Evolutionary conservation across 2,888 invertebrate genomes (phyloP).

Genomic region (Rhagophthalmus giganteus): DNA sequence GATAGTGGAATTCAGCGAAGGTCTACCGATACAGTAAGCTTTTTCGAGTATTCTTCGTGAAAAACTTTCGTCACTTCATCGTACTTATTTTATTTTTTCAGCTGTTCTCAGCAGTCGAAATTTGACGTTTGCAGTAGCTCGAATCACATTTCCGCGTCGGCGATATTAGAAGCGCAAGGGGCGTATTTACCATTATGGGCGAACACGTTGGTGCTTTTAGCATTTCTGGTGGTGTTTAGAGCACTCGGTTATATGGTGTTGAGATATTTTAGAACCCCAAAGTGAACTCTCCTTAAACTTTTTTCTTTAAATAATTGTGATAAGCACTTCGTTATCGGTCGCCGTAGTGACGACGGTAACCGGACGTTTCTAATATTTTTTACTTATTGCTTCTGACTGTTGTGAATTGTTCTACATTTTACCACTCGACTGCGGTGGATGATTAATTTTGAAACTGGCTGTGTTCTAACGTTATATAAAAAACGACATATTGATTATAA

Average conservation of each 20-base stretch:
- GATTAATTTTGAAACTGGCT: slow-evolving; percentile 31
- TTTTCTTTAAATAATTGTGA: slow-evolving; percentile 21
- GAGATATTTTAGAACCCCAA: slow-evolving; percentile 69
- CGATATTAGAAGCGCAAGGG: slow-evolving; percentile 69
- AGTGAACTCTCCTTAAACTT: slow-evolving; percentile 54
- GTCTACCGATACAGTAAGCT: slow-evolving; percentile 68
- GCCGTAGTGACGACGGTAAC: slow-evolving; percentile 15
- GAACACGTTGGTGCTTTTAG: slow-evolving; percentile 70
- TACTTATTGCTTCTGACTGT: slow-evolving; percentile 20
- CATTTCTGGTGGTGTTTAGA: slow-evolving; percentile 72
- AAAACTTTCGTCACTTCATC: too few species aligned
- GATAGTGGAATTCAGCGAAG: slow-evolving; percentile 73
- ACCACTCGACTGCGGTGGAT: slow-evolving; percentile 32
- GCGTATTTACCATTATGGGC: slow-evolving; percentile 70
- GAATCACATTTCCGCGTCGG: slow-evolving; percentile 66
- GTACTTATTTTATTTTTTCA: slow-evolving; percentile 44
- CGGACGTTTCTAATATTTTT: slow-evolving; percentile 11
- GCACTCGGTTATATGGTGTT: slow-evolving; percentile 73
- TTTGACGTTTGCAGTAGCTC: slow-evolving; percentile 64
- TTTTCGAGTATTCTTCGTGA: neutral
- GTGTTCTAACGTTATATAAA: slow-evolving; percentile 28
- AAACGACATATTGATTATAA: slow-evolving; percentile 5
- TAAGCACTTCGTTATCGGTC: slow-evolving; percentile 7
- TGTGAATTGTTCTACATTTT: slow-evolving; percentile 19
- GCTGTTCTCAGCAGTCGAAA: slow-evolving; percentile 70